phyloP scores from a whole-genome alignment of 2,888 invertebrate species.

The Chouioia cunea region DNA sequence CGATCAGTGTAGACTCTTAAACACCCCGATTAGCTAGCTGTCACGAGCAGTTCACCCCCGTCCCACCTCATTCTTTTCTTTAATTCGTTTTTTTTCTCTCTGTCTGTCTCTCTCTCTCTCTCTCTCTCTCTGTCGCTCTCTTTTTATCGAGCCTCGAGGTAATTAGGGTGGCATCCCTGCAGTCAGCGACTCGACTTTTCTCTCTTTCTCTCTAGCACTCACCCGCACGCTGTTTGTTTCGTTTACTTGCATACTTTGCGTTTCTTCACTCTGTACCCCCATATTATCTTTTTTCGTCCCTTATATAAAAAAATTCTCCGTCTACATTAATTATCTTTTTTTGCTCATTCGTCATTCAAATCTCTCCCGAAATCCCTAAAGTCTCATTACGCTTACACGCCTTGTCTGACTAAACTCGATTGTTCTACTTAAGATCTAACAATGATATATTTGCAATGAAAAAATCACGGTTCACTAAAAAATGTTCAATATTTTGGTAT shows the following conservation, averaged over 20 bases:
- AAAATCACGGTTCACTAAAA: no score
- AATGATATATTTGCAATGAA: no score
- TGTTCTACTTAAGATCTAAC: no score
- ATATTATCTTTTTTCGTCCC: slow-evolving; percentile 33
- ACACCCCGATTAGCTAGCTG: slow-evolving; percentile 69
- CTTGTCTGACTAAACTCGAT: no score
- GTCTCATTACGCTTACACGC: no score
- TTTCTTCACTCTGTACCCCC: slow-evolving; percentile 15
- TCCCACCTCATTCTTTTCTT: slow-evolving; percentile 67
- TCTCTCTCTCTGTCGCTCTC: slow-evolving; percentile 51
- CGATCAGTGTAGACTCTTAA: slow-evolving; percentile 69
- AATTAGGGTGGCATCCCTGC: slow-evolving; percentile 68
- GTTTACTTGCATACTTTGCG: slow-evolving; percentile 22
- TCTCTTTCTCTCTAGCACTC: slow-evolving; percentile 32
- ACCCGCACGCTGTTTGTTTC: not conserved
- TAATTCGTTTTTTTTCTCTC: slow-evolving; percentile 62
- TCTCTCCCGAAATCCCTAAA: not conserved
- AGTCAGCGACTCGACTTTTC: slow-evolving; percentile 57
- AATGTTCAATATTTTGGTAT: no score
- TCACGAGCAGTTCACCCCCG: slow-evolving; percentile 67
- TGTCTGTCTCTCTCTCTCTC: slow-evolving; percentile 48
- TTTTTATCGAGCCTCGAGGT: slow-evolving; percentile 65
- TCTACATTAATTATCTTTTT: not conserved
- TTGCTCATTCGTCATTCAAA: not conserved
- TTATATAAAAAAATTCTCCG: not conserved